These are phyloP conservation scores for Melopsittacus undulatus DNA, from an alignment of 2,797 vertebrate species.

Conservation along the genomic window DNA sequence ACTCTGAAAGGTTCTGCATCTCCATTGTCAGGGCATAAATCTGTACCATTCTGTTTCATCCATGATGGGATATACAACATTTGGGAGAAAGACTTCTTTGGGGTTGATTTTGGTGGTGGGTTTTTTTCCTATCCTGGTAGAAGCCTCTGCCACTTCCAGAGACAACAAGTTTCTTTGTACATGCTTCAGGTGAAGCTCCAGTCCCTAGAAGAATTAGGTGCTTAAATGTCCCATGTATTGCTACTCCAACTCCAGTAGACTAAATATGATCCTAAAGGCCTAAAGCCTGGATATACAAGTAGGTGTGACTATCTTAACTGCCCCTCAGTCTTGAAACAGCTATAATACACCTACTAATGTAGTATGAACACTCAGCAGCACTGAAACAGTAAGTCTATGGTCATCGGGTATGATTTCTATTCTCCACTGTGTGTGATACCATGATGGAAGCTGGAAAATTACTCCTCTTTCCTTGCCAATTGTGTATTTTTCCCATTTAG, in stretches of 20 bases:
- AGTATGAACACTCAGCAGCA: neutral
- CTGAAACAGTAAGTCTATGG: neutral
- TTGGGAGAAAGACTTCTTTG: neutral
- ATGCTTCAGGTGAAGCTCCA: neutral
- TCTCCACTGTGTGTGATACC: neutral
- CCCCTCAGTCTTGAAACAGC: neutral
- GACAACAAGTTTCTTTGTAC: neutral
- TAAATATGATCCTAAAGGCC: neutral
- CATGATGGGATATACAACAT: neutral
- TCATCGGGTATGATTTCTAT: neutral
- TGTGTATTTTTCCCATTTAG: neutral
- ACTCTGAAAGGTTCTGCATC: neutral
- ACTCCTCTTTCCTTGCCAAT: neutral
- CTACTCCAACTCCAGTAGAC: neutral
- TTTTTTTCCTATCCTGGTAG: neutral
- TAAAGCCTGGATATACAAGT: neutral
- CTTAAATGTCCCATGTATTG: neutral
- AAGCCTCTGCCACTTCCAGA: neutral
- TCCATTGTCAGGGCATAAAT: neutral
- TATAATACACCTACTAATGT: rapidly evolving
- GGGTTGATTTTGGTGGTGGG: neutral
- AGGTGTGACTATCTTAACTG: neutral
- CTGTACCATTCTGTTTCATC: neutral
- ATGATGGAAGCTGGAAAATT: neutral
- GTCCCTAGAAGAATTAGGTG: neutral